These are phyloP conservation scores for Microctenopoma lineatum DNA, from an alignment of 2,797 vertebrate species.

Conservation along the genomic window DNA sequence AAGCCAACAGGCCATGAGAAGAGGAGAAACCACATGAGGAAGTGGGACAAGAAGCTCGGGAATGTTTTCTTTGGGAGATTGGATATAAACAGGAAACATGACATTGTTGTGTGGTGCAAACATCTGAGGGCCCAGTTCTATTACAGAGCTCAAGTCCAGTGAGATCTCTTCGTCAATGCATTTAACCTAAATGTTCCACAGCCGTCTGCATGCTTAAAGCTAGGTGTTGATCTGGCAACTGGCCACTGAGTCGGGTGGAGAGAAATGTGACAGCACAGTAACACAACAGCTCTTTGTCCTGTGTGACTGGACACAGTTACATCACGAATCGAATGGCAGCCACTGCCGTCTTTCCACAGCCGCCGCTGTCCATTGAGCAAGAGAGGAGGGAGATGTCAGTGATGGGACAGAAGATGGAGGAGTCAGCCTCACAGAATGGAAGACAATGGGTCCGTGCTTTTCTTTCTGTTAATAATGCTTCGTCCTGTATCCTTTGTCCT, in stretches of 20 bases:
- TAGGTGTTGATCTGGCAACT: slow-evolving; percentile 45
- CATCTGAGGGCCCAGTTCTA: not conserved
- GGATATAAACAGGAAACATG: slow-evolving; percentile 28
- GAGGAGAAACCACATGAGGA: slow-evolving; percentile 20
- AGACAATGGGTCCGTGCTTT: not conserved
- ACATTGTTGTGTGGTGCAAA: slow-evolving; percentile 34
- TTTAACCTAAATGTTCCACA: slow-evolving; percentile 27
- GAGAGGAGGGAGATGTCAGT: slow-evolving; percentile 20
- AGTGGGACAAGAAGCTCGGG: not conserved
- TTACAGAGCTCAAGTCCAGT: not conserved
- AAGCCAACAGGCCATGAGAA: slow-evolving; percentile 40
- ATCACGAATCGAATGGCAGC: slow-evolving; percentile 5
- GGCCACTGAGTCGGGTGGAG: slow-evolving; percentile 17
- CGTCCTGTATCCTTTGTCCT: not conserved
- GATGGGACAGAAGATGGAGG: not conserved
- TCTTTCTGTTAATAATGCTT: not conserved
- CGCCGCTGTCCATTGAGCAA: not conserved
- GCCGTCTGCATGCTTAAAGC: slow-evolving; percentile 22
- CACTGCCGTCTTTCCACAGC: slow-evolving; percentile 1
- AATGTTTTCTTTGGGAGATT: slow-evolving; percentile 26
- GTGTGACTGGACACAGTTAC: slow-evolving; percentile 14
- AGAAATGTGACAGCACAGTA: slow-evolving; percentile 31
- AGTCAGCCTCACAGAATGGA: not conserved
- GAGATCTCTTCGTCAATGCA: slow-evolving; percentile 18
- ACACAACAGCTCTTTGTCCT: slow-evolving; percentile 61